phyloP scores from a whole-genome alignment of 2,113 vertebrate genomes.

The Brachionichthys hirsutus region DNA sequence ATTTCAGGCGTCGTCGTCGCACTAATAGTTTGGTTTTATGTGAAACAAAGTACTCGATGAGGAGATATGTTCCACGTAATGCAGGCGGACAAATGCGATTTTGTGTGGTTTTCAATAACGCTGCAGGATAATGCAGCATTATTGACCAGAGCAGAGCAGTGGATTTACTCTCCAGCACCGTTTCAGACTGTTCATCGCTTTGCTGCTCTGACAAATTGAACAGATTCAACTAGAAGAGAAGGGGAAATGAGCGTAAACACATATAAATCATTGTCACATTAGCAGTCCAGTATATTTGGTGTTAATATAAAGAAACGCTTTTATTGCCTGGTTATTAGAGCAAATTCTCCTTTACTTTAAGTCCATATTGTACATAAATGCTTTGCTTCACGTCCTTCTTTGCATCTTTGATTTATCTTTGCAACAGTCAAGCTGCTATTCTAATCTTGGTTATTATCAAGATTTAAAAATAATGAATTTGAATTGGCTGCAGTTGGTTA shows the following conservation, averaged over 20 bases:
- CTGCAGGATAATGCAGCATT: constrained; percentile 42
- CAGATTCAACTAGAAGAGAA: constrained; percentile 19
- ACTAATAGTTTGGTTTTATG: background rate
- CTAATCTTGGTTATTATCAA: too few species aligned
- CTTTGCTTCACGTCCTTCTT: too few species aligned
- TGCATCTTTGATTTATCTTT: too few species aligned
- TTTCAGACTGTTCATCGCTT: constrained; percentile 23
- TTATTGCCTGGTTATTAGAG: too few species aligned
- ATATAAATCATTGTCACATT: constrained; percentile 38
- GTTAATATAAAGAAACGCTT: constrained; percentile 11
- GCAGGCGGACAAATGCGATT: constrained; percentile 44
- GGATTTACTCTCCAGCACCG: constrained; percentile 28
- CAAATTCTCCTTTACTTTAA: too few species aligned
- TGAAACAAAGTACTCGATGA: constrained; percentile 11
- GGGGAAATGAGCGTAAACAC: constrained; percentile 7
- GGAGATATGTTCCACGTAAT: constrained; percentile 29
- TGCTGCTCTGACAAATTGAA: constrained; percentile 34
- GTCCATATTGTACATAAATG: too few species aligned
- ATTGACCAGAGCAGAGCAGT: constrained; percentile 47
- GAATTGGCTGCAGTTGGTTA: too few species aligned
- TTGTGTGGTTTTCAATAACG: constrained; percentile 39
- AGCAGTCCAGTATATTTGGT: constrained; percentile 11
- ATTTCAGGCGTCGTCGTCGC: constrained; percentile 7
- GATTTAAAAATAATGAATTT: too few species aligned
- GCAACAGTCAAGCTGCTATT: too few species aligned